phyloP scores from a whole-genome alignment of 2,113 vertebrate species.

The Gavialis gangeticus region DNA sequence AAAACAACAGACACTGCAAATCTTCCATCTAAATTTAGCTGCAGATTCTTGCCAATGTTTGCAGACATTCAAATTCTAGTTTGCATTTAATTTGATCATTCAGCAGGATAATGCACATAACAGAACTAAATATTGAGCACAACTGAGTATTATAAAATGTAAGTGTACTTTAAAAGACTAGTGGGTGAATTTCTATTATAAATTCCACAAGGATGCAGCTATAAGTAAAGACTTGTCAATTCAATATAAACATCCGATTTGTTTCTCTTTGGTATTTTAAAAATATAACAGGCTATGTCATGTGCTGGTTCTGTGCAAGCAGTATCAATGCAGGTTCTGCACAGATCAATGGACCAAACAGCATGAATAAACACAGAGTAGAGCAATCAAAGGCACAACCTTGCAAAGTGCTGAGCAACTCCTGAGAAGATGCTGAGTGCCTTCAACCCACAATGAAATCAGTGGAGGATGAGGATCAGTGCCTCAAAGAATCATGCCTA shows the following conservation, averaged over 20 bases:
- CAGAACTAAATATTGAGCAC: constrained; percentile 88
- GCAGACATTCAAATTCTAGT: constrained; percentile 88
- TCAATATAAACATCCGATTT: constrained; percentile 75
- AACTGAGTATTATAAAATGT: constrained; percentile 84
- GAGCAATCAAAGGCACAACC: constrained; percentile 61
- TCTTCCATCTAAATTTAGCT: constrained; percentile 88
- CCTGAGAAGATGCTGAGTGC: constrained; percentile 57
- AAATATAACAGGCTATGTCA: constrained; percentile 72
- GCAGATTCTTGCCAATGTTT: constrained; percentile 88
- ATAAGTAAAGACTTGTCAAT: constrained; percentile 77
- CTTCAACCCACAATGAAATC: constrained; percentile 53
- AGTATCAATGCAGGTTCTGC: constrained; percentile 62
- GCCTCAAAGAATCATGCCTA: constrained; percentile 63
- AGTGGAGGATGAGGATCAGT: constrained; percentile 39
- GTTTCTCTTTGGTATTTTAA: constrained; percentile 72
- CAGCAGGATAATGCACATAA: constrained; percentile 87
- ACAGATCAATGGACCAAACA: constrained; percentile 57
- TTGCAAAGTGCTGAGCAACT: constrained; percentile 64
- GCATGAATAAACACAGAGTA: constrained; percentile 67
- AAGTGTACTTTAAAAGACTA: constrained; percentile 81
- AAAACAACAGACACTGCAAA: constrained; percentile 88
- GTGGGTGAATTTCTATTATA: constrained; percentile 80
- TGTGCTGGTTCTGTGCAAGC: constrained; percentile 56
- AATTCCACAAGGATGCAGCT: constrained; percentile 77
- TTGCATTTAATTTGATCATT: constrained; percentile 88